These are phyloP conservation scores for Hedychridium roseum DNA, from an alignment of 2,888 invertebrate genomes.

Conservation along the genomic window DNA sequence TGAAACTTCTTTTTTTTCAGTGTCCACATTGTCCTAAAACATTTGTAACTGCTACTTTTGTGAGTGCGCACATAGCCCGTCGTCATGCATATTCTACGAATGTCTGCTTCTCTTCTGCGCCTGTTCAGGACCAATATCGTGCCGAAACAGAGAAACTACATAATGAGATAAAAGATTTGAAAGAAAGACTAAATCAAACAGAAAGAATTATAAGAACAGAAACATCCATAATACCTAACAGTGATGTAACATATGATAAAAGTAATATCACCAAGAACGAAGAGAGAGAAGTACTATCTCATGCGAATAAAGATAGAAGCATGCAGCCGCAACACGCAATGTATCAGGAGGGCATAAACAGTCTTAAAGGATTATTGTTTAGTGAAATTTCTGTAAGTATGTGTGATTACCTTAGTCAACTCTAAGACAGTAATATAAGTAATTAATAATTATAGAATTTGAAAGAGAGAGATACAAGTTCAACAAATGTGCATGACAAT, in stretches of 20 bases:
- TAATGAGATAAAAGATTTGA: slow-evolving; percentile 71
- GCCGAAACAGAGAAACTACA: slow-evolving; percentile 70
- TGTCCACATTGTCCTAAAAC: slow-evolving; percentile 75
- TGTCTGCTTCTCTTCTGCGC: slow-evolving; percentile 37
- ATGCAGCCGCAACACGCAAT: slow-evolving; percentile 40
- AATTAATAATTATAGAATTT: no score
- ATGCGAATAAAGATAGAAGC: slow-evolving; percentile 21
- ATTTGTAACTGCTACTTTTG: slow-evolving; percentile 72
- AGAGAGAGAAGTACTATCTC: slow-evolving; percentile 15
- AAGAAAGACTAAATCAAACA: slow-evolving; percentile 70
- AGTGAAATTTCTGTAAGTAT: slow-evolving; percentile 52
- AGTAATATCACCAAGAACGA: slow-evolving; percentile 24
- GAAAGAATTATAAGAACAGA: slow-evolving; percentile 67
- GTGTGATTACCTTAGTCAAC: no score
- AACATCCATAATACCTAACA: slow-evolving; percentile 37
- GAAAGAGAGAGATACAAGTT: slow-evolving; percentile 34
- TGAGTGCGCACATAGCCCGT: slow-evolving; percentile 71
- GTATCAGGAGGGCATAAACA: slow-evolving; percentile 51
- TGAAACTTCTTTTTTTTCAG: slow-evolving; percentile 60
- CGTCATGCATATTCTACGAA: slow-evolving; percentile 65
- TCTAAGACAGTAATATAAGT: no score
- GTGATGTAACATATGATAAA: slow-evolving; percentile 14
- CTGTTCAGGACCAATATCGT: slow-evolving; percentile 61
- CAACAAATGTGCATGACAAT: slow-evolving; percentile 43
- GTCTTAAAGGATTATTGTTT: slow-evolving; percentile 49